phyloP scores from a whole-genome alignment of 2,888 invertebrate genomes.

The Microctonus hyperodae region DNA sequence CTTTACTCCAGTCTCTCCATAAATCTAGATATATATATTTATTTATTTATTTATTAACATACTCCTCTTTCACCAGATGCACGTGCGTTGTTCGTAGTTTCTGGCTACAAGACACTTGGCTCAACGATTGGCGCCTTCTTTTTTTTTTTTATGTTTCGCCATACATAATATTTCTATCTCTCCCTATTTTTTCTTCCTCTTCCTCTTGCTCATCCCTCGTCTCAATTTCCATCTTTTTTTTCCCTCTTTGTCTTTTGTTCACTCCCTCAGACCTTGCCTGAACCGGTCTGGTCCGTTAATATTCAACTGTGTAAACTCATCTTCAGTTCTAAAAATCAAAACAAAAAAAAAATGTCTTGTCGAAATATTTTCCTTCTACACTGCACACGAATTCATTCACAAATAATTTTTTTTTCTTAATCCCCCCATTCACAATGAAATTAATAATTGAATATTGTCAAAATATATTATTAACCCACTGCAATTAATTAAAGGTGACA shows the following conservation, averaged over 20 bases:
- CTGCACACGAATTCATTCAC: not conserved
- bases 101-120: not conserved
- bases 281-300: constrained; percentile 21
- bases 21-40: not conserved
- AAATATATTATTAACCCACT: not conserved
- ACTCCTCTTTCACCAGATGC: constrained; percentile 22
- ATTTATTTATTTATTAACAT: constrained; percentile 6
- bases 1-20: no score
- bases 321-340: not conserved
- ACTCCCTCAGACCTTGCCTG: constrained; percentile 10
- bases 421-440: not conserved
- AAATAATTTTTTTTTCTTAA: not conserved
- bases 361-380: not conserved
- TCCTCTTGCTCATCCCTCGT: no score
- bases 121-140: constrained; percentile 19
- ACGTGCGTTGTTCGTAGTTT: constrained; percentile 21
- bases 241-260: not conserved
- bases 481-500: not conserved
- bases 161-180: not conserved
- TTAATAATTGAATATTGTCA: not conserved
- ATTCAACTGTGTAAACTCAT: constrained; percentile 12
- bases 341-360: not conserved
- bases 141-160: constrained; percentile 27
- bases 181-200: not conserved
- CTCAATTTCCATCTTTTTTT: not conserved